Percentiles rank a stretch among this genome's conserved stretches.
phyloP scores from a whole-genome alignment of 1,140 invertebrate genomes.

The Venustaconcha ellipsiformis region DNA sequence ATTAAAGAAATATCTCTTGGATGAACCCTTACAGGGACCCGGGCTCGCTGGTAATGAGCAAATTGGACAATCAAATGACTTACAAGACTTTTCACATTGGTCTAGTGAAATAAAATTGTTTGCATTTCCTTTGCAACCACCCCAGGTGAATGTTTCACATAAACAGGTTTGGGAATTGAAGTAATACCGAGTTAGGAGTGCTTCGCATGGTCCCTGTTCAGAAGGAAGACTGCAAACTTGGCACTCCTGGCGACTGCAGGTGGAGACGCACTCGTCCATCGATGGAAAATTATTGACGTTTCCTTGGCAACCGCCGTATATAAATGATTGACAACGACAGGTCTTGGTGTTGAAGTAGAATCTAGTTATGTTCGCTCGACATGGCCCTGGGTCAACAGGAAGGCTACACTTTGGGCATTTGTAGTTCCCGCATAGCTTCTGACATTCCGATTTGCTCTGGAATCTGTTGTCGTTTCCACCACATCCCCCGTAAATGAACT shows the following conservation, averaged over 20 bases:
- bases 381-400: conserved; percentile 81
- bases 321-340: conserved; percentile 50
- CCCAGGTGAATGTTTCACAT: conserved; percentile 69
- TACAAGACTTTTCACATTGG: not conserved
- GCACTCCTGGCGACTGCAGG: conserved; percentile 41
- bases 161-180: conserved; percentile 60
- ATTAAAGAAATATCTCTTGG: conserved; percentile 65
- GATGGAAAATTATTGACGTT: conserved; percentile 63
- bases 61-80: conserved; percentile 6
- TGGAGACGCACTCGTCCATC: conserved; percentile 37
- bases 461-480: conserved; percentile 68
- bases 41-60: conserved; percentile 15
- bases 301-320: conserved; percentile 61
- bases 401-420: conserved; percentile 77
- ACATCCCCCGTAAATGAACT: conserved; percentile 66
- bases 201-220: conserved; percentile 49
- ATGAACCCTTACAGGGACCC: conserved; percentile 49
- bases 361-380: conserved; percentile 71
- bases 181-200: conserved; percentile 56
- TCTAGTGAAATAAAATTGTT: conserved; percentile 38
- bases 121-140: conserved; percentile 84
- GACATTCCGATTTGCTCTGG: conserved; percentile 39
- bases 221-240: conserved; percentile 36
- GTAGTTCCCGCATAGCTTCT: conserved; percentile 24
- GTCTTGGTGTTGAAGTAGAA: conserved; percentile 53